Conservation (phyloP, 2,113 vertebrate genomes). For the Pygoscelis adeliae region DNA sequence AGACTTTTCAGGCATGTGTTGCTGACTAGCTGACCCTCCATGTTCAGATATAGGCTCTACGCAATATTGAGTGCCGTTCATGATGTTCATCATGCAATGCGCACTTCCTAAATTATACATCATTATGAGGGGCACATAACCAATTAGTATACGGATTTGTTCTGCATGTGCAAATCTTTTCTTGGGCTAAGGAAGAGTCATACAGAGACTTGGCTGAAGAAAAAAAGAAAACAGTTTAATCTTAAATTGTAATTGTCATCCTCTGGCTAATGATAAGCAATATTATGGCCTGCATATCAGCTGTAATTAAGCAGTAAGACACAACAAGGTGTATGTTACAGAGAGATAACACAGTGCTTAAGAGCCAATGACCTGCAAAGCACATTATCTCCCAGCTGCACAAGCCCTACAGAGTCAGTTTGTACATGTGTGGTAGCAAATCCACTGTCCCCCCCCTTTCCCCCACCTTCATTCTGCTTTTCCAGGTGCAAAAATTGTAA, state of each 20-base stretch:
- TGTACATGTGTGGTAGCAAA: neutral
- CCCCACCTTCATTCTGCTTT: neutral
- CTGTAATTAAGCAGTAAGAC: conserved; percentile 57
- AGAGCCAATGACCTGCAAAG: conserved; percentile 51
- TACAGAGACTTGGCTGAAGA: conserved; percentile 31
- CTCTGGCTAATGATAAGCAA: conserved; percentile 63
- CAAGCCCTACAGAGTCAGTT: neutral
- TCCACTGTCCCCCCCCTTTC: neutral
- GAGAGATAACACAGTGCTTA: conserved; percentile 47
- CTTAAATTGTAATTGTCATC: conserved; percentile 63
- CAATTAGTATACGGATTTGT: conserved; percentile 38
- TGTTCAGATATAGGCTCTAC: neutral
- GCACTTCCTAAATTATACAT: neutral
- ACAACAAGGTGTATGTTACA: conserved; percentile 65
- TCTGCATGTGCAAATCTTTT: conserved; percentile 59
- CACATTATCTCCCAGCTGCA: conserved; percentile 51
- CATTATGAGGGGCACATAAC: neutral
- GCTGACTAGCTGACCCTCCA: neutral
- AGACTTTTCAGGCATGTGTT: neutral
- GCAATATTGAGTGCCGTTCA: neutral
- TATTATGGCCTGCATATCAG: conserved; percentile 34
- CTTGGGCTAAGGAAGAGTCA: conserved; percentile 33
- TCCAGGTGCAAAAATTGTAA: neutral
- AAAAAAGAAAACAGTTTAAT: conserved; percentile 47
- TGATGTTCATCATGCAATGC: neutral